Evolutionary conservation across 2,888 invertebrate genomes (phyloP).

Genomic region (Nymphalis polychloros): DNA sequence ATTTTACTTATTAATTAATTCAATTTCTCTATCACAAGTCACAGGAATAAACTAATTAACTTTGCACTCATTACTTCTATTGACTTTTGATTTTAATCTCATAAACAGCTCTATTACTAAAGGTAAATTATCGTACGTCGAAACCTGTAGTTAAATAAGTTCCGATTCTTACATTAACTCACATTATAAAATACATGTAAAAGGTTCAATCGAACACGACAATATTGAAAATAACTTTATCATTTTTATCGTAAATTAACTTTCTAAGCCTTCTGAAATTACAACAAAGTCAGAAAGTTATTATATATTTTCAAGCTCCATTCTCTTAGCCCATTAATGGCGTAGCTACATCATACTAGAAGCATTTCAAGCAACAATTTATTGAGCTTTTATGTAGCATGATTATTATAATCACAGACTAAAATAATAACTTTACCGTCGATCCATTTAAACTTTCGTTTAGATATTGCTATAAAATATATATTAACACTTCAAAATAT

Average conservation of each 20-base stretch:
- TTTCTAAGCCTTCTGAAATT: no score
- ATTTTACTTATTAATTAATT: neutral
- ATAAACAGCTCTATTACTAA: neutral
- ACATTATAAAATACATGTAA: neutral
- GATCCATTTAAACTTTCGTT: neutral
- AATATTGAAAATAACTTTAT: no score
- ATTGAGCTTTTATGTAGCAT: neutral
- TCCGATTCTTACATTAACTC: neutral
- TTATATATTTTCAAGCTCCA: neutral
- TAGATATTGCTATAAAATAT: conserved; percentile 1
- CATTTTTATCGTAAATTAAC: no score
- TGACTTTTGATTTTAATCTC: neutral
- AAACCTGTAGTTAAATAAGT: neutral
- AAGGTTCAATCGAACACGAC: neutral
- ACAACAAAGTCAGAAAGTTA: no score
- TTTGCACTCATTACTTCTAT: neutral
- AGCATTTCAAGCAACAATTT: neutral
- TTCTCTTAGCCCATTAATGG: neutral
- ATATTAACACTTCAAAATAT: neutral
- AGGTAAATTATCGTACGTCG: no score
- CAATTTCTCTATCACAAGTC: neutral
- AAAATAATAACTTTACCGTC: neutral
- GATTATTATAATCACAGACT: neutral
- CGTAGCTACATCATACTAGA: neutral
- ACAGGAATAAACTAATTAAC: neutral